Percentiles rank a stretch among this genome's conserved stretches.
Conservation (phyloP, 2,888 invertebrate species). For the Pristionchus fissidentatus region DNA sequence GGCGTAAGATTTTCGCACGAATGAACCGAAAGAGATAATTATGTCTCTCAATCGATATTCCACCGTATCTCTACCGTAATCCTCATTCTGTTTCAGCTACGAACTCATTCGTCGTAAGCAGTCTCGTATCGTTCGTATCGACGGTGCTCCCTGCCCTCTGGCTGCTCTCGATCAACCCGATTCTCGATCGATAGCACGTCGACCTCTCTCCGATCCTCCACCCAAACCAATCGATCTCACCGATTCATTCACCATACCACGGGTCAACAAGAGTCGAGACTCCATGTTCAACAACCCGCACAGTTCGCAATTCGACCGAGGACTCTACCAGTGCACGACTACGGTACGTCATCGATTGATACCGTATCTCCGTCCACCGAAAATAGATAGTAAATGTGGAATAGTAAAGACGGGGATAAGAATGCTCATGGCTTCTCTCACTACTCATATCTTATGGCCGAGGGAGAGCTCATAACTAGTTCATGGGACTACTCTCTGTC, state of each 20-base stretch:
- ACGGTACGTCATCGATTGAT: too few species aligned
- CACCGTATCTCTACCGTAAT: not conserved
- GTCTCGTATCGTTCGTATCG: conserved; percentile 47
- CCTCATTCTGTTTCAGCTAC: conserved; percentile 24
- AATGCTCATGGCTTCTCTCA: not conserved
- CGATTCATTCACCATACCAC: conserved; percentile 67
- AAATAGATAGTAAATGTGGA: not conserved
- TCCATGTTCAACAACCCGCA: conserved; percentile 72
- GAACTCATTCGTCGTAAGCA: conserved; percentile 49
- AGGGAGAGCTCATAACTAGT: conserved; percentile 51
- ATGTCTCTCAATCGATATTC: not conserved
- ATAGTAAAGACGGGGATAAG: not conserved
- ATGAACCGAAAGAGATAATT: not conserved
- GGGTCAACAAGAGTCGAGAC: conserved; percentile 55
- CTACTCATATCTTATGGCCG: conserved; percentile 46
- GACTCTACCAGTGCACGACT: conserved; percentile 65
- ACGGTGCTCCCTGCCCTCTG: not conserved
- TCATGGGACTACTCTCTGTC: conserved; percentile 41
- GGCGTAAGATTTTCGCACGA: too few species aligned
- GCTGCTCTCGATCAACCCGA: not conserved
- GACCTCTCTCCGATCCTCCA: conserved; percentile 34
- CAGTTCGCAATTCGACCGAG: conserved; percentile 71
- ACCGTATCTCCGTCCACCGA: too few species aligned
- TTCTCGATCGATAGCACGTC: conserved; percentile 16
- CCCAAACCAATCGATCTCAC: conserved; percentile 53